phyloP scores from a whole-genome alignment of 2,113 vertebrate genomes.

The Crotalus tigris region DNA sequence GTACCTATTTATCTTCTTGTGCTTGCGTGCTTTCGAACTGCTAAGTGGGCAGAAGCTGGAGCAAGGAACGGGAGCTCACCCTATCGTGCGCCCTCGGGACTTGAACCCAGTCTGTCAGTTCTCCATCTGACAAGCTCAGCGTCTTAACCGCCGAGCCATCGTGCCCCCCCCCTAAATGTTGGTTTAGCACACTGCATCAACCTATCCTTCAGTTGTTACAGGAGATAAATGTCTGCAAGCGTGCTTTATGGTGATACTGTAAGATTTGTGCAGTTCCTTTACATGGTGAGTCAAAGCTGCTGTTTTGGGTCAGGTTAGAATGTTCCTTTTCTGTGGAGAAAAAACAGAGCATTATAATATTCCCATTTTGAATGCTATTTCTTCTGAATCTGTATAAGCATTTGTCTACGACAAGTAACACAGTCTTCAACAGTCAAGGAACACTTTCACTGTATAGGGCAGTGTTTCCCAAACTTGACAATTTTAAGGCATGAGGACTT shows the following conservation, averaged over 20 bases:
- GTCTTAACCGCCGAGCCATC: too few species aligned
- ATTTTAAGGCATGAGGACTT: too few species aligned
- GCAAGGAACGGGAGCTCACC: too few species aligned
- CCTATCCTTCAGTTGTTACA: background rate
- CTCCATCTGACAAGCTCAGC: too few species aligned
- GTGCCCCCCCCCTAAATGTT: too few species aligned
- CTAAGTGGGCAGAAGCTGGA: too few species aligned
- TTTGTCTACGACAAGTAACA: background rate
- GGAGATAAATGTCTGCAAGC: background rate
- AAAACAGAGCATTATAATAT: background rate
- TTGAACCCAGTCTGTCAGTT: too few species aligned
- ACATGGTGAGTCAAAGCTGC: background rate
- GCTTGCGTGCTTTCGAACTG: too few species aligned
- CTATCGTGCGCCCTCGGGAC: too few species aligned
- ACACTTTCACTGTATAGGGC: background rate
- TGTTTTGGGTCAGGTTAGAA: too few species aligned
- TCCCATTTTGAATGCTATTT: background rate
- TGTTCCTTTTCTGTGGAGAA: background rate
- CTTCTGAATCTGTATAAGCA: conserved; percentile 30
- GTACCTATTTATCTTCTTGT: too few species aligned
- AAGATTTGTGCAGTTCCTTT: background rate
- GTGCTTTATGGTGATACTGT: background rate
- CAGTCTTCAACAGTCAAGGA: background rate
- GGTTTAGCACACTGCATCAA: background rate
- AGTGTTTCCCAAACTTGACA: too few species aligned